A percentile compares a stretch with the other conserved stretches of the same genome.
Conservation (phyloP, 2,113 vertebrate genomes). For the Tetrao urogallus region DNA sequence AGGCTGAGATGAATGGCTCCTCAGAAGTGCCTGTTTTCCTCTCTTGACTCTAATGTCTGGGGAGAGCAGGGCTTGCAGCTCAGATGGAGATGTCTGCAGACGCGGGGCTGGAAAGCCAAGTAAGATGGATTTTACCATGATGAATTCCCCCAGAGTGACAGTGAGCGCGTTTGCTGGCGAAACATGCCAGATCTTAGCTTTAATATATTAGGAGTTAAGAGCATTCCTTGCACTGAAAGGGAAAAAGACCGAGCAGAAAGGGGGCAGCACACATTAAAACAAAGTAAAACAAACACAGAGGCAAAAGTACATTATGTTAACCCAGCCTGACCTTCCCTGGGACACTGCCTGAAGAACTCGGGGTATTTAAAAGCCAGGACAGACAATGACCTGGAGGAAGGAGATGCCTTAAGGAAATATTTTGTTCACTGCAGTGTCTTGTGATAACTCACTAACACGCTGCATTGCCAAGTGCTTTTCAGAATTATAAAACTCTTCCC, state of each 20-base stretch:
- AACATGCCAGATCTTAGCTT: neutral
- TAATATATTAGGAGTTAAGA: neutral
- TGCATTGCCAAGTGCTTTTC: neutral
- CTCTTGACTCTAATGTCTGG: neutral
- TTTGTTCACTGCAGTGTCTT: neutral
- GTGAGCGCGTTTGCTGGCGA: neutral
- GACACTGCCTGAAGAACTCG: neutral
- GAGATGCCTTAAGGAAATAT: neutral
- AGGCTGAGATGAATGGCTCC: slow-evolving; percentile 24
- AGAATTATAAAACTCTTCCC: neutral
- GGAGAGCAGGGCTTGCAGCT: neutral
- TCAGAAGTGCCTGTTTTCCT: slow-evolving; percentile 42
- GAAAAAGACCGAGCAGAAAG: neutral
- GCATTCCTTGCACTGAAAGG: neutral
- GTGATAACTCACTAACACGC: neutral
- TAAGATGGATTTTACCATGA: neutral
- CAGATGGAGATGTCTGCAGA: slow-evolving; percentile 31
- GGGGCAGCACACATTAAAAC: neutral
- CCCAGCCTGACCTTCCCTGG: neutral
- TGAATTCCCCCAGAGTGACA: neutral
- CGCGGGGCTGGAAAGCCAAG: neutral
- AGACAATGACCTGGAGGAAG: neutral
- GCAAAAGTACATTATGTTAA: neutral
- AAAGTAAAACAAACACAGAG: neutral
- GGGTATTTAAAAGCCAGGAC: neutral